Evolutionary conservation across 1,140 invertebrate species (phyloP), one percentile per base, ranked within the genome.

Genomic region (Pinna nobilis): DNA sequence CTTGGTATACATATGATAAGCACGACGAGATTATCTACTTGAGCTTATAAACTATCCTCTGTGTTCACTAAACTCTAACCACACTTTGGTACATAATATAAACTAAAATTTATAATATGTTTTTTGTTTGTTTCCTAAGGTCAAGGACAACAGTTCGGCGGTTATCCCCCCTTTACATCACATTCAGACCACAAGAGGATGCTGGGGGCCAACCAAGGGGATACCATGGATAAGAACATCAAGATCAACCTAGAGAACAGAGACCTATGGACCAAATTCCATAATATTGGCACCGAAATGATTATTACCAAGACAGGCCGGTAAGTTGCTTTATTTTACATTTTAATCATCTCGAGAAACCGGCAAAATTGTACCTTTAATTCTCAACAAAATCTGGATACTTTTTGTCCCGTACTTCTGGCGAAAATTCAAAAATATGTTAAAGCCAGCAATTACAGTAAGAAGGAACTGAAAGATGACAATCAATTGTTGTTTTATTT

Each of bases 221-320:
- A 85, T 9, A 67, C 78, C 0, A 77, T 78, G 60, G 85, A 88
- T 65, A 86, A 88, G 65, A 88, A 86, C 49, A 86, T 88, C 60
- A 86, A 86, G 59, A 85, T 87, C n/a, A 83, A 73, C 13, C 66
- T 88, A 39, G 86, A 88, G 35, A 86, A 88, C 73, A 44, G 84
- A 28, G 97, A 99, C 84, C 92, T 99, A 67, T 99, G 98, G 98
- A 95, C 97, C 90, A 98, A 98, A 90, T 99, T 99, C 88, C 97
- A 98, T 91, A 96, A 97, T 87, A 92, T 99, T 64, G 97, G 97
- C 82, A 99, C 97, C 66, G 98, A 99, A 70, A 99, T 99, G 98
- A 98, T 99, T 88, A 99, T 99, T 91, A 99, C 98, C 78, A 99
- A 99, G 90, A 98, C 96, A 88, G 98, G 98, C 91, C 94, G 97